phyloP scores from a whole-genome alignment of 1,140 invertebrate species.

The Diabrotica virgifera region DNA sequence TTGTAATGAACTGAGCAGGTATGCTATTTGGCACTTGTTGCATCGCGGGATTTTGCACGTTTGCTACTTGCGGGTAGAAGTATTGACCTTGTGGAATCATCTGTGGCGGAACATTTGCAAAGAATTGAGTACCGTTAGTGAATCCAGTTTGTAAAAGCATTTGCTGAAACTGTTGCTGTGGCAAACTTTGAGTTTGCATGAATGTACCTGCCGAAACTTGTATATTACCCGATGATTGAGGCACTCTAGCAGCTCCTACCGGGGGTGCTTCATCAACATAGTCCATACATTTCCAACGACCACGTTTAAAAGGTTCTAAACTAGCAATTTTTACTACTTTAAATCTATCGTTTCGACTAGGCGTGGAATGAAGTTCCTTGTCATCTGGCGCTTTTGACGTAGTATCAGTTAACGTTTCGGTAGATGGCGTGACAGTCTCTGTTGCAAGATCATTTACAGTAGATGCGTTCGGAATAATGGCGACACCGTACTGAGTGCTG shows the following conservation, averaged over 20 bases:
- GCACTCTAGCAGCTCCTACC: conserved; percentile 28
- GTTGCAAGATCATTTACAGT: conserved; percentile 30
- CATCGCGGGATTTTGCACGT: conserved; percentile 37
- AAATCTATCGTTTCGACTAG: conserved; percentile 76
- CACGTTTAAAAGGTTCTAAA: conserved; percentile 90
- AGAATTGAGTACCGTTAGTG: conserved; percentile 41
- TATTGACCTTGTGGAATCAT: conserved; percentile 44
- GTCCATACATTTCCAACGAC: conserved; percentile 95
- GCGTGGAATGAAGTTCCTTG: conserved; percentile 45
- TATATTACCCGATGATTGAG: conserved; percentile 33
- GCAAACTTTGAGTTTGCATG: conserved; percentile 46
- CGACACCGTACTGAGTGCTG: conserved; percentile 48
- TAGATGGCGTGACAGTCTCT: conserved; percentile 29
- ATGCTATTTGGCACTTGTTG: conserved; percentile 37
- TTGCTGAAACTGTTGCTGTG: conserved; percentile 46
- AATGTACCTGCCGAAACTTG: conserved; percentile 32
- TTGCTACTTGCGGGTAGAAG: conserved; percentile 41
- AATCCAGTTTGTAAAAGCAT: conserved; percentile 43
- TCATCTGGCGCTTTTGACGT: conserved; percentile 29
- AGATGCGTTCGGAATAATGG: conserved; percentile 39
- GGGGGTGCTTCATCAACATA: conserved; percentile 69
- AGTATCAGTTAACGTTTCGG: conserved; percentile 26
- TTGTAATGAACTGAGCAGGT: conserved; percentile 41
- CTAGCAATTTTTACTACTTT: conserved; percentile 97
- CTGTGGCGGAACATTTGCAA: conserved; percentile 40